Evolutionary conservation across 1,140 invertebrate species (phyloP).

Genomic region (Platyscapa corneri): DNA sequence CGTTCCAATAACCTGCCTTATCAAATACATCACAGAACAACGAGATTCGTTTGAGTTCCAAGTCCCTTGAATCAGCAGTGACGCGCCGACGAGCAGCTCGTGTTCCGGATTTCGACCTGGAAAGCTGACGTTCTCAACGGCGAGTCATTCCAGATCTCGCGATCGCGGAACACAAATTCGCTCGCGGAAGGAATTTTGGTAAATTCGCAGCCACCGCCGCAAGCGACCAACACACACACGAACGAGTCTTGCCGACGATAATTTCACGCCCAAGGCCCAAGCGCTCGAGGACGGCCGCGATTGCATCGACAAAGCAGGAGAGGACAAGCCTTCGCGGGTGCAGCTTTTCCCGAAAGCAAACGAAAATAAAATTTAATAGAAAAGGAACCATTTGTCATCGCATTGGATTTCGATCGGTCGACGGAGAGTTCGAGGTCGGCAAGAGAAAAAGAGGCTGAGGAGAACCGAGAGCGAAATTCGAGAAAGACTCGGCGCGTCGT

Average conservation of each 20-base stretch:
- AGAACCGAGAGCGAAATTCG: not conserved
- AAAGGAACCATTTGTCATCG: not conserved
- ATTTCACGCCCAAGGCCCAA: not conserved
- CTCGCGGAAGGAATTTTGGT: not conserved
- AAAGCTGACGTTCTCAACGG: too few species aligned
- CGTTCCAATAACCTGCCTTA: slow-evolving; percentile 17
- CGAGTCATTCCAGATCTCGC: too few species aligned
- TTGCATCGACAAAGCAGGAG: not conserved
- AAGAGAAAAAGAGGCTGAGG: not conserved
- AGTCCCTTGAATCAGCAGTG: not conserved
- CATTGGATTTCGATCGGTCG: not conserved
- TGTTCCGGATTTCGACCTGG: too few species aligned
- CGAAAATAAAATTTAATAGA: not conserved
- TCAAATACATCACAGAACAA: not conserved
- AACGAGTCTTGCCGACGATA: not conserved
- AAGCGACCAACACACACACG: not conserved
- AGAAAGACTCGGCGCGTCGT: not conserved
- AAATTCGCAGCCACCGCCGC: not conserved
- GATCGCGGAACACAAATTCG: too few species aligned
- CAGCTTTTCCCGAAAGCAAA: not conserved
- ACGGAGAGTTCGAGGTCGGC: not conserved
- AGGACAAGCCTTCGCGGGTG: not conserved
- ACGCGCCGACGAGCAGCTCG: not conserved
- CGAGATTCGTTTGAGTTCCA: not conserved
- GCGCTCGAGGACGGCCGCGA: not conserved